Conservation (phyloP, 2,888 invertebrate species). For the Eupithecia abbreviata region DNA sequence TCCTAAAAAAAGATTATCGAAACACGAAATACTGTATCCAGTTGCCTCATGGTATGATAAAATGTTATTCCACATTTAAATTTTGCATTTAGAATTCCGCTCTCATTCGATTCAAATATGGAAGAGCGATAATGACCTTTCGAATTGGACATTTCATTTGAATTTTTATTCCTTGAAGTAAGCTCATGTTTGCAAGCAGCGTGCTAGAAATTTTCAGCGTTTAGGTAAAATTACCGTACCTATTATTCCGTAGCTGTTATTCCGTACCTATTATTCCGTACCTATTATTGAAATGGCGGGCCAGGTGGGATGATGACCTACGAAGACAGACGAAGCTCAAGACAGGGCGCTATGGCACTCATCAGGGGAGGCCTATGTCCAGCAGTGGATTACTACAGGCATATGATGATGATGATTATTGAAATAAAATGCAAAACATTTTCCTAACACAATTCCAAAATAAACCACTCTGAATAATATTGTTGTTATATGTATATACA, state of each 20-base stretch:
- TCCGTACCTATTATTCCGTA: no score
- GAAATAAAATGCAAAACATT: no score
- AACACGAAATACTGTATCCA: background rate
- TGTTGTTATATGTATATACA: background rate
- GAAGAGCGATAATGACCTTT: conserved; percentile 1
- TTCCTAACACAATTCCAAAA: background rate
- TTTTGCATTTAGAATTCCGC: background rate
- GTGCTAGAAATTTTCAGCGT: background rate
- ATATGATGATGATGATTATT: no score
- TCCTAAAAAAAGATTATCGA: background rate
- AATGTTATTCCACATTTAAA: background rate
- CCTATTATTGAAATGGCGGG: no score
- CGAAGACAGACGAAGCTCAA: no score
- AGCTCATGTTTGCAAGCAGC: background rate
- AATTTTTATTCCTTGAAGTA: background rate
- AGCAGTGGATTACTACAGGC: no score
- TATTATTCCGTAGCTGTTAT: no score
- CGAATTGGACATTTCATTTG: background rate
- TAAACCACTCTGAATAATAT: background rate
- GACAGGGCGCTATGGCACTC: no score
- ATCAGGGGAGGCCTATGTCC: no score
- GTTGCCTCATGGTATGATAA: background rate
- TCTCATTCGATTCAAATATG: background rate
- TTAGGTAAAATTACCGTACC: background rate
- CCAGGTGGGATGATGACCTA: no score